Percentiles rank a stretch among this genome's conserved stretches.
These are phyloP conservation scores for Eristalis pertinax DNA, from an alignment of 2,888 invertebrate species.

Conservation along the genomic window DNA sequence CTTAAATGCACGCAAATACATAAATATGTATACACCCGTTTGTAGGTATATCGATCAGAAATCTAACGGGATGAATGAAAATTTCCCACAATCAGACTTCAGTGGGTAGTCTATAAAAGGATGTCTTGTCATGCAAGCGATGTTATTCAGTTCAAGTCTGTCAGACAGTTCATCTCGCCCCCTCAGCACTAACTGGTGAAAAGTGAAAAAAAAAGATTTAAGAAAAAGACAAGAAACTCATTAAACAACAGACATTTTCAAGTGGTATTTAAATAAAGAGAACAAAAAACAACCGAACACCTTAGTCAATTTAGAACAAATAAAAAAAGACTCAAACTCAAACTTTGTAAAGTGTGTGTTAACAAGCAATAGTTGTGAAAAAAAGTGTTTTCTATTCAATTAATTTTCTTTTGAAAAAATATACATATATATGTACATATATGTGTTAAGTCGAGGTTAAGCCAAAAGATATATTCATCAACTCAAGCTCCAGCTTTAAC, in stretches of 20 bases:
- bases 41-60: conserved; percentile 17
- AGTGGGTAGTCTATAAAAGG: conserved; percentile 73
- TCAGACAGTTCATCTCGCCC: conserved; percentile 41
- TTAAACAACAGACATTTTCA: conserved; percentile 3
- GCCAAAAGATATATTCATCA: background rate
- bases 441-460: background rate
- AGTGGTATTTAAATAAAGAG: conserved; percentile 10
- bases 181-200: background rate
- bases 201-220: background rate
- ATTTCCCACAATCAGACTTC: conserved; percentile 38
- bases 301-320: conserved; percentile 26
- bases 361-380: conserved; percentile 21
- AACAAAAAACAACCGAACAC: background rate
- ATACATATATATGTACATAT: background rate
- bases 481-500: background rate
- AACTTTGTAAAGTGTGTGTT: background rate
- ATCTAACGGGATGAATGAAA: conserved; percentile 64
- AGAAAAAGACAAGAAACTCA: background rate
- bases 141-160: conserved; percentile 72
- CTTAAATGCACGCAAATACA: conserved; percentile 32
- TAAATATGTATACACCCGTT: background rate
- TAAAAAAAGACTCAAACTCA: background rate
- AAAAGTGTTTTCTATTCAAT: background rate
- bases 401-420: background rate
- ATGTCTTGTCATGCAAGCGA: conserved; percentile 66